phyloP scores from a whole-genome alignment of 2,888 invertebrate genomes.

The Pomacea canaliculata region DNA sequence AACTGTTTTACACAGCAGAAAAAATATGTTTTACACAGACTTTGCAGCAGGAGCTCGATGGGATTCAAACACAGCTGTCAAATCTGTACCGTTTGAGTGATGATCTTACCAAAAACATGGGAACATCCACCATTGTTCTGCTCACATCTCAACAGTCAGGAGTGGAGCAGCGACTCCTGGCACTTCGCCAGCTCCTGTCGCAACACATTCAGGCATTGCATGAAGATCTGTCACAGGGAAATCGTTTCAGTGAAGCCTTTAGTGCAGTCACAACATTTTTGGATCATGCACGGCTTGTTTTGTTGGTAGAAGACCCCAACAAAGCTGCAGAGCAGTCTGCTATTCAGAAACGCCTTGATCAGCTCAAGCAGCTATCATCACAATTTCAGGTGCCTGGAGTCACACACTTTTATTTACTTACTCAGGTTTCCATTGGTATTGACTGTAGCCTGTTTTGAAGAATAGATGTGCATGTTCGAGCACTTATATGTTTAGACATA shows the following conservation, averaged over 20 bases:
- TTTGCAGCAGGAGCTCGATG: constrained; percentile 56
- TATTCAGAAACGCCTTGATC: constrained; percentile 47
- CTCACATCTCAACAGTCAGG: constrained; percentile 58
- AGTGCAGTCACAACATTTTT: constrained; percentile 55
- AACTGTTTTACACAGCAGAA: no score
- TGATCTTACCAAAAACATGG: constrained; percentile 57
- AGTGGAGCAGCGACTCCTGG: constrained; percentile 57
- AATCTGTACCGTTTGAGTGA: constrained; percentile 72
- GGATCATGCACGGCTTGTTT: constrained; percentile 45
- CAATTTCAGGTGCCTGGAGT: constrained; percentile 49
- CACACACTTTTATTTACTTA: not conserved
- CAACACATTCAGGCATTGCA: constrained; percentile 51
- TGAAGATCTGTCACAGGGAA: constrained; percentile 51
- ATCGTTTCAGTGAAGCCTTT: constrained; percentile 54
- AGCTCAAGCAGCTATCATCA: constrained; percentile 51
- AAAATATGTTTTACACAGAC: constrained; percentile 40
- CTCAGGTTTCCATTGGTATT: no score
- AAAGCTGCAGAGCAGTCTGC: constrained; percentile 52
- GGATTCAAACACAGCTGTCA: constrained; percentile 51
- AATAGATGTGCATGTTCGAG: no score
- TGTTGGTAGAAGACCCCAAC: constrained; percentile 52
- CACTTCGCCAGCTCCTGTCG: constrained; percentile 53
- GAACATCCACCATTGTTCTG: constrained; percentile 55
- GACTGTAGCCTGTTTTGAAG: no score
- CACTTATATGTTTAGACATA: no score